phyloP scores from a whole-genome alignment of 1,140 invertebrate species.

The Bursaphelenchus mucronatus region DNA sequence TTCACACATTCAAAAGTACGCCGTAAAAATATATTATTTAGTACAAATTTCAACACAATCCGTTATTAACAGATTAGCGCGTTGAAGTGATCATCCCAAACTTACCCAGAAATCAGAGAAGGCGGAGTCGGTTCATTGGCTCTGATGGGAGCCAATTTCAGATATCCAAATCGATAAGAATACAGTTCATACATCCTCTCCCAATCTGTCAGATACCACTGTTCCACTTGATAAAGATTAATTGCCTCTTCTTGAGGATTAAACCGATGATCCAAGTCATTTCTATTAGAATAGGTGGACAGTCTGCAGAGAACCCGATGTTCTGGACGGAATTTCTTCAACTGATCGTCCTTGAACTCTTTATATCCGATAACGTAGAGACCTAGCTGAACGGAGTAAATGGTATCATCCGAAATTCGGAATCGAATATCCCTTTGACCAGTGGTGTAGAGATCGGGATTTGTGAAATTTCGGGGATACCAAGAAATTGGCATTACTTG shows the following conservation, averaged over 20 bases:
- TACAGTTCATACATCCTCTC: constrained; percentile 56
- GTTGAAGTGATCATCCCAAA: no score
- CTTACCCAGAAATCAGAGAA: constrained; percentile 46
- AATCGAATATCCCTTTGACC: constrained; percentile 35
- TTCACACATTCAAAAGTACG: no score
- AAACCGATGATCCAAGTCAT: constrained; percentile 55
- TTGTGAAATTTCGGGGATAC: constrained; percentile 60
- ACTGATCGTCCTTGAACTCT: constrained; percentile 54
- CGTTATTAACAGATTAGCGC: no score
- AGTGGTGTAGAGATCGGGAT: constrained; percentile 53
- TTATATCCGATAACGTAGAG: constrained; percentile 60
- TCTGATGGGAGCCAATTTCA: constrained; percentile 54
- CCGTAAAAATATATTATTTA: no score
- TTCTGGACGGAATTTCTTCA: constrained; percentile 59
- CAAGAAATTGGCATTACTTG: constrained; percentile 57
- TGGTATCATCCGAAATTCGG: constrained; percentile 49
- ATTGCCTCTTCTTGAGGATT: constrained; percentile 56
- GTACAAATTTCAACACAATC: background rate
- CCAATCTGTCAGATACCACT: constrained; percentile 59
- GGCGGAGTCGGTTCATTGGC: constrained; percentile 47
- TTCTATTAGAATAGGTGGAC: constrained; percentile 55
- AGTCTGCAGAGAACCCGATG: constrained; percentile 49
- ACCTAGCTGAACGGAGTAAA: constrained; percentile 55
- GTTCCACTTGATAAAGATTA: constrained; percentile 54
- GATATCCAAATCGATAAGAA: constrained; percentile 56